Evolutionary conservation across 2,797 vertebrate species (phyloP), one percentile per base, ranked within the genome.

Genomic region (Danio kyathit): DNA sequence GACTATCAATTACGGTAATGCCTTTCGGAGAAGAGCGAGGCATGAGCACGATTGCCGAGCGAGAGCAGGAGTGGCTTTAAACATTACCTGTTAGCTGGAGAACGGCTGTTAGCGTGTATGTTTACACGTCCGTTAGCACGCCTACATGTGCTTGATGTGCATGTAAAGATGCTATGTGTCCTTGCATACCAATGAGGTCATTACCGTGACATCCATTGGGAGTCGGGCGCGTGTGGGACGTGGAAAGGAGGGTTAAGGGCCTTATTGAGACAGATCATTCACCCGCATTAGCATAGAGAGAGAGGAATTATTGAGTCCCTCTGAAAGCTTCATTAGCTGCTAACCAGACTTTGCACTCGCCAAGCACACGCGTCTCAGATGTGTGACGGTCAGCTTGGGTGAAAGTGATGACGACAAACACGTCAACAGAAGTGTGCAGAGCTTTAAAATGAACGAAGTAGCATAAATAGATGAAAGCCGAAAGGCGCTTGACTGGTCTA

Each of bases 211-310:
- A 63, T 73, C 59, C 17, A 49, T 80, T 73, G 52, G 9, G 40
- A 65, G 65, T 29, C 19, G 17, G 21, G n/a, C 40, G 1, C 43
- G 8, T 71, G 76, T 48, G 49, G 21, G 41, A 54, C 12, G 67
- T 72, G 74, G 56, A 43, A 77, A 73, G 81, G 75, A 69, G 56
- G 69, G 67, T 70, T 59, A 76, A 80, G 81, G 52, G 64, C 69
- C 81, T 78, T 74, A 59, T 40, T 63, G 54, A 74, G 63, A 72
- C 59, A 70, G 83, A 79, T 84, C 76, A 84, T 79, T 61, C 70
- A 82, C 59, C 51, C 12, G 40, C 67, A 83, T 82, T 73, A 82
- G 59, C 76, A 82, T 82, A 75, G 81, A 79, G 75, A 85, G 60
- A 69, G 83, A 81, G 74, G 79, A 79, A 76, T 76, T 75, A 85